A percentile compares a stretch with the other conserved stretches of the same genome.
These are phyloP conservation scores for Fulmarus glacialis DNA, from an alignment of 2,113 vertebrate species.

Conservation along the genomic window DNA sequence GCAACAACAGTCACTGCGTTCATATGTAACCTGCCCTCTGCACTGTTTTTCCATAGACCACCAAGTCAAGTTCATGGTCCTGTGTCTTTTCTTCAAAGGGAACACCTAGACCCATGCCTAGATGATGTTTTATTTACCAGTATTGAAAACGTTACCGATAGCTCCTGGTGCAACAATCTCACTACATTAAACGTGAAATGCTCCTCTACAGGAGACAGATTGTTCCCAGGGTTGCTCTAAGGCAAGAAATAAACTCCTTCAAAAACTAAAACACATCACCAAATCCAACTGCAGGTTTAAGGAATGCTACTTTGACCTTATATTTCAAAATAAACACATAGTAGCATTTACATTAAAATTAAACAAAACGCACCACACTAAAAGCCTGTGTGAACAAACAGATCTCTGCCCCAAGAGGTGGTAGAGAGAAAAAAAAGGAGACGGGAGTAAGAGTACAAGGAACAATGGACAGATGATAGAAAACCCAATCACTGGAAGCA, in stretches of 20 bases:
- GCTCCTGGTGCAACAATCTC: not conserved
- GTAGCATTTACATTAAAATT: not conserved
- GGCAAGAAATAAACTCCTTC: not conserved
- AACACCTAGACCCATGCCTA: not conserved
- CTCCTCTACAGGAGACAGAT: not conserved
- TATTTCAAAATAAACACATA: not conserved
- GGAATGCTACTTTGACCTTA: not conserved
- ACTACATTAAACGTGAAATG: not conserved
- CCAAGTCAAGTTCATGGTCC: not conserved
- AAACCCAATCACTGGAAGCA: not conserved
- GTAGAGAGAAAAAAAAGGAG: not conserved
- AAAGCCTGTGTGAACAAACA: not conserved
- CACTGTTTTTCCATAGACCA: not conserved
- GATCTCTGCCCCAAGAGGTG: not conserved
- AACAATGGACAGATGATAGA: not conserved
- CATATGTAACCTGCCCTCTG: not conserved
- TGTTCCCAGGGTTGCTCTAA: not conserved
- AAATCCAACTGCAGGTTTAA: not conserved
- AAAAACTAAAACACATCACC: not conserved
- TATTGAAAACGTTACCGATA: not conserved
- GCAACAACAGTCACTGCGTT: not conserved
- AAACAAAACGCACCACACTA: not conserved
- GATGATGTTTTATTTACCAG: not conserved
- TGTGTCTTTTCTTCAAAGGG: not conserved
- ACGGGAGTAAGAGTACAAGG: not conserved